These are phyloP conservation scores for Cyprinodon tularosa DNA, from an alignment of 2,113 vertebrate genomes.

Conservation along the genomic window DNA sequence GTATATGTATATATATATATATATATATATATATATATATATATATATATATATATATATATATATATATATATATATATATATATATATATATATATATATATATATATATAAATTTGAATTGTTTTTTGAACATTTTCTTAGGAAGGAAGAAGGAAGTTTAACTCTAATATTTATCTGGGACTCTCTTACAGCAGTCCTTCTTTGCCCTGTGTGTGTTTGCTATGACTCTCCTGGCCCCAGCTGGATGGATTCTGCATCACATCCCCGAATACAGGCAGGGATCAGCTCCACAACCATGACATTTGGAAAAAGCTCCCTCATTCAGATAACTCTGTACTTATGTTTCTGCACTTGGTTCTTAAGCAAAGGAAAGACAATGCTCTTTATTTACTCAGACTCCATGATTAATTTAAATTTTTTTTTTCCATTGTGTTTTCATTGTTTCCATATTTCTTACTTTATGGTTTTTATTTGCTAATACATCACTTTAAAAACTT, in stretches of 20 bases:
- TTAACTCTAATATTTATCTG: background rate
- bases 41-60: background rate
- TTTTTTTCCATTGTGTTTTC: background rate
- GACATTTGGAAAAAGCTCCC: conserved; percentile 26
- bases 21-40: too few relatives aligned
- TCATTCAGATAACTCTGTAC: background rate
- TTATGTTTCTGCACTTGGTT: background rate
- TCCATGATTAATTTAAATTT: background rate
- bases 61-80: background rate
- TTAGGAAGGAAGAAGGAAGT: background rate
- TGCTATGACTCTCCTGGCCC: conserved; percentile 77
- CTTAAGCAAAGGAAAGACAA: background rate
- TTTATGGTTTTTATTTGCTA: too few relatives aligned
- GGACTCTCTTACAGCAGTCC: conserved; percentile 76
- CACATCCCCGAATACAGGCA: conserved; percentile 79
- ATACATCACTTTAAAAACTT: too few relatives aligned
- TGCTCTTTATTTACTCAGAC: background rate
- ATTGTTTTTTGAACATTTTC: background rate
- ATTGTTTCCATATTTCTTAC: too few relatives aligned
- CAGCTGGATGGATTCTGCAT: conserved; percentile 83
- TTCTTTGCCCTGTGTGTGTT: conserved; percentile 78
- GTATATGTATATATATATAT: background rate
- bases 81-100: background rate
- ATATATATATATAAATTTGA: background rate
- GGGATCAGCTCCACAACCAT: conserved; percentile 60